Conservation (phyloP, 2,888 invertebrate species). For the Scrobipalpa atriplicella region DNA sequence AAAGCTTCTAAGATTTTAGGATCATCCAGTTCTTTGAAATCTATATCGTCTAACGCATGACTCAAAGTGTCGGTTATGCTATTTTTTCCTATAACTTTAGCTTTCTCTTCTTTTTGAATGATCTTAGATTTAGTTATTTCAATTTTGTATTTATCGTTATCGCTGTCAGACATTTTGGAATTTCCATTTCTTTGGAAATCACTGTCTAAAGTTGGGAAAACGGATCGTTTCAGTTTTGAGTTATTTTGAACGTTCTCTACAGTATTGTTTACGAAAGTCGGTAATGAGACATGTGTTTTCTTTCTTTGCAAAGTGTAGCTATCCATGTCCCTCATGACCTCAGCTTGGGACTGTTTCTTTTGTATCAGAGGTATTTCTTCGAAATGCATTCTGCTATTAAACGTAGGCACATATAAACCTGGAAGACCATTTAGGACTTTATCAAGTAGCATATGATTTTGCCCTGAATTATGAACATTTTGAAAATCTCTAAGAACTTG, state of each 20-base stretch:
- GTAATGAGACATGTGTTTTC: slow-evolving; percentile 34
- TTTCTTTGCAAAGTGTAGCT: slow-evolving; percentile 43
- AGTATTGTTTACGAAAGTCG: neutral
- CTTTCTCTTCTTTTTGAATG: neutral
- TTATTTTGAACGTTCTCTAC: neutral
- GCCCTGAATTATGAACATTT: neutral
- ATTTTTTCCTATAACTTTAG: neutral
- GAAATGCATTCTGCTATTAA: neutral
- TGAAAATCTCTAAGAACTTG: neutral
- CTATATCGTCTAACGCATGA: neutral
- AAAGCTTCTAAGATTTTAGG: slow-evolving; percentile 31
- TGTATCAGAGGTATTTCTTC: slow-evolving; percentile 24
- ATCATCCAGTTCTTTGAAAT: neutral
- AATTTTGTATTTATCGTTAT: neutral
- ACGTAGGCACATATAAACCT: neutral
- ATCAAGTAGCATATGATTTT: neutral
- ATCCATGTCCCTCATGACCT: slow-evolving; percentile 42
- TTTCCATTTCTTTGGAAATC: neutral
- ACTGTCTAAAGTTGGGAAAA: neutral
- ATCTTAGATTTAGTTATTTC: slow-evolving; percentile 15
- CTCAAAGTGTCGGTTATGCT: neutral
- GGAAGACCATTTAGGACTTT: neutral
- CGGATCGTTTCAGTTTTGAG: slow-evolving; percentile 1
- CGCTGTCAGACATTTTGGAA: neutral
- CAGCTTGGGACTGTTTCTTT: slow-evolving; percentile 26